These are phyloP conservation scores for Carpatolechia fugitivella DNA, from an alignment of 2,888 invertebrate species.

Conservation along the genomic window DNA sequence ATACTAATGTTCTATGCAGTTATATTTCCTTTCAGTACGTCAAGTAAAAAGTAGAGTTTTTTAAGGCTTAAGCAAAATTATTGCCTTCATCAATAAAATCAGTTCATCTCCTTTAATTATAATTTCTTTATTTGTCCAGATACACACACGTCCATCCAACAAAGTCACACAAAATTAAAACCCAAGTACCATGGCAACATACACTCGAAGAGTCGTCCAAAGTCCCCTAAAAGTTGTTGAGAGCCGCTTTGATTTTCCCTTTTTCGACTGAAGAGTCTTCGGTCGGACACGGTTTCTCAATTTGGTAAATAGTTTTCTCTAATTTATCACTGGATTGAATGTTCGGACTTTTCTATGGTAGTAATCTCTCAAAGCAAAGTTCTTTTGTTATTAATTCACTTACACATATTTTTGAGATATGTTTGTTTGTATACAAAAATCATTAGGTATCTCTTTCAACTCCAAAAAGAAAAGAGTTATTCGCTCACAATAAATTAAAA, in stretches of 20 bases:
- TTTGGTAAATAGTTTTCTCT: conserved; percentile 57
- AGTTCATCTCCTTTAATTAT: too few relatives aligned
- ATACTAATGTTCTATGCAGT: too few relatives aligned
- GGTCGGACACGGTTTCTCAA: conserved; percentile 63
- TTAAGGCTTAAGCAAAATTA: too few relatives aligned
- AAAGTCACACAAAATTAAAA: neutral
- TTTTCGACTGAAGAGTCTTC: conserved; percentile 46
- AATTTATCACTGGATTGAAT: conserved; percentile 10
- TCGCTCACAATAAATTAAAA: too few relatives aligned
- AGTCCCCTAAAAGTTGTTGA: conserved; percentile 31
- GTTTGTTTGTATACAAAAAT: too few relatives aligned
- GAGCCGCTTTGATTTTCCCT: conserved; percentile 59
- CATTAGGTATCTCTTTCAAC: too few relatives aligned
- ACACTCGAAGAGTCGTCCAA: conserved; percentile 24
- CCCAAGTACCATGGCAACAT: conserved; percentile 16
- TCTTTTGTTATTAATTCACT: neutral
- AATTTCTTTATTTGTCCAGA: neutral
- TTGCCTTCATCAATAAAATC: too few relatives aligned
- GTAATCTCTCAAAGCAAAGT: neutral
- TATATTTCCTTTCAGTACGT: too few relatives aligned
- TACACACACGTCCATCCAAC: too few relatives aligned
- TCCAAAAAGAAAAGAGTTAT: too few relatives aligned
- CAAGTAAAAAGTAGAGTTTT: too few relatives aligned
- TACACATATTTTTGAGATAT: too few relatives aligned
- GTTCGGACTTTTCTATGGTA: conserved; percentile 5